These are phyloP conservation scores for Eupithecia dodoneata DNA, from an alignment of 2,888 invertebrate species.

Conservation along the genomic window DNA sequence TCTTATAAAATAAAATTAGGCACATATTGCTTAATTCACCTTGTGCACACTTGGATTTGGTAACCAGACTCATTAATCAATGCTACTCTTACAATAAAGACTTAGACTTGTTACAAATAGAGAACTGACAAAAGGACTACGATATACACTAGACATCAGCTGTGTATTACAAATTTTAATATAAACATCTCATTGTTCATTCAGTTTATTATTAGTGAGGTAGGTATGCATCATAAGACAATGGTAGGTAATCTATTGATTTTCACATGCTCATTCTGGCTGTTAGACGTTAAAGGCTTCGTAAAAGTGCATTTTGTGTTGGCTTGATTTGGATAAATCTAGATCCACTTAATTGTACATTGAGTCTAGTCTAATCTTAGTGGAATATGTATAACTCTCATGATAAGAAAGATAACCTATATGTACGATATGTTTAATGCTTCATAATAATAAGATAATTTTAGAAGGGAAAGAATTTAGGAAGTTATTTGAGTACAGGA, in stretches of 20 bases:
- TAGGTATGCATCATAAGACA: background rate
- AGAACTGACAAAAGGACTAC: background rate
- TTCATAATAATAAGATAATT: background rate
- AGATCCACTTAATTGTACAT: background rate
- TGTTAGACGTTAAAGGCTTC: background rate
- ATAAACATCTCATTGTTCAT: background rate
- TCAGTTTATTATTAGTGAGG: background rate
- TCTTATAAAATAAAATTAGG: background rate
- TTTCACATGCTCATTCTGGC: background rate
- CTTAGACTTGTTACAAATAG: no score
- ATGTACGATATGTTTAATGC: conserved; percentile 3
- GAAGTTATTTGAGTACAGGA: background rate
- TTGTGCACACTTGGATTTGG: background rate
- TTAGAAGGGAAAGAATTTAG: background rate
- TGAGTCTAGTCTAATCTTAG: background rate
- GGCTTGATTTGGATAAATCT: background rate
- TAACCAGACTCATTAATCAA: background rate
- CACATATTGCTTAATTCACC: background rate
- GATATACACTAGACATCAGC: background rate
- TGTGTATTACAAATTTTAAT: background rate
- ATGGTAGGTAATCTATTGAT: background rate
- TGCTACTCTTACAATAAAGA: background rate
- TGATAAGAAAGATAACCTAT: conserved; percentile 58
- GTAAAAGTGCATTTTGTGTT: background rate
- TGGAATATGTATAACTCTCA: conserved; percentile 26